Base-by-base conservation (phyloP, 2,113 vertebrate genomes). In the Epinephelus lanceolatus region DNA sequence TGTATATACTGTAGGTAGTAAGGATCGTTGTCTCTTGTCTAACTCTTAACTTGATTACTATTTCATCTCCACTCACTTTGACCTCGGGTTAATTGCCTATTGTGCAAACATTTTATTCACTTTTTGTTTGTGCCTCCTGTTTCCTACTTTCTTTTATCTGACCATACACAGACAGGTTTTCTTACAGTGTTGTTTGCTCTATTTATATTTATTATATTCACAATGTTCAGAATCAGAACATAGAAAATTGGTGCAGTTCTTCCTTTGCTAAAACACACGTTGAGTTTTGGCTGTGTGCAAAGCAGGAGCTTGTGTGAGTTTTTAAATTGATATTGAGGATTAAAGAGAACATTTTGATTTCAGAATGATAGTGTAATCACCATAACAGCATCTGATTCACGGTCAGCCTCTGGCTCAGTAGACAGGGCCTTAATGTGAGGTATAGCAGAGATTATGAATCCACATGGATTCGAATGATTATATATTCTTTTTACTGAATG, bases 311-410 rank as follows among this genome's bases (percentile, higher is more conserved):
- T 33, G 18, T 1, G 1, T 37, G 56, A 57, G 27, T 49, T 76
- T 60, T 27, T 23, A 27, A 71, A 77, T n/a, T 37, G 53, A 73
- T 55, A n/a, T 33, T 61, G 55, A 60, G 15, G 70, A 68, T 78
- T 79, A 25, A 68, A 72, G 27, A 71, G 63, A 68, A 40, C 7
- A 19, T 51, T 57, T 51, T 52, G 60, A 55, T 53, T 17, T 81
- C 42, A 61, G 1, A 73, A 9, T 25, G 49, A 68, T 51, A 27
- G 2, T 8, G 13, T 59, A 53, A 57, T 75, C 25, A 49, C 37
- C 2, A 40, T 17, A 47, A 30, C 23, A n/a, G 33, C 47, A 70
- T 75, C 14, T 0, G 5, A 59, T 23, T 55, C 15, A 2, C 33
- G 30, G 57, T n/a, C 65, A 21, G 10, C 51, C 6, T 62, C 13